Conservation (phyloP, 2,888 invertebrate species). For the Acronicta psi region DNA sequence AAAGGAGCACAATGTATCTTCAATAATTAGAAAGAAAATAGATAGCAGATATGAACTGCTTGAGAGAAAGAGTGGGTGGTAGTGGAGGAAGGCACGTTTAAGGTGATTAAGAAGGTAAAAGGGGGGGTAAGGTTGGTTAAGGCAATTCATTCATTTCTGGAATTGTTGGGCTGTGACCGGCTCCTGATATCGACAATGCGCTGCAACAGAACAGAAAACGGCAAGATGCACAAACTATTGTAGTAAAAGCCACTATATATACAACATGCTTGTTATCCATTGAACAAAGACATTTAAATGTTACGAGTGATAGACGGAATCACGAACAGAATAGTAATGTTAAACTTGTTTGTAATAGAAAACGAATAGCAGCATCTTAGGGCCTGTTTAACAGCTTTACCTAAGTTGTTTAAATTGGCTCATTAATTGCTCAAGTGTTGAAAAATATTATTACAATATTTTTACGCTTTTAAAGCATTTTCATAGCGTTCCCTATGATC, state of each 20-base stretch:
- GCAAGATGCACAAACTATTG: slow-evolving; percentile 84
- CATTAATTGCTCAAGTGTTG: too few relatives aligned
- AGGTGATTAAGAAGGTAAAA: slow-evolving; percentile 46
- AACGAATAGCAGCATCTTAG: too few relatives aligned
- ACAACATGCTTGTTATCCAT: slow-evolving; percentile 68
- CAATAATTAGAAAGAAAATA: slow-evolving; percentile 50
- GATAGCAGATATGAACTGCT: slow-evolving; percentile 24
- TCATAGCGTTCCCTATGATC: too few relatives aligned
- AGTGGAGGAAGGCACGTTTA: slow-evolving; percentile 23
- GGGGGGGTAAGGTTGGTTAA: slow-evolving; percentile 58
- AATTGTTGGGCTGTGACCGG: slow-evolving; percentile 76
- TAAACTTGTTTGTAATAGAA: too few relatives aligned
- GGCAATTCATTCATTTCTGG: slow-evolving; percentile 75
- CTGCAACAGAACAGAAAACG: slow-evolving; percentile 87
- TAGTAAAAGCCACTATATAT: slow-evolving; percentile 71
- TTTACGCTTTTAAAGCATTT: too few relatives aligned
- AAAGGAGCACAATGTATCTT: slow-evolving; percentile 51
- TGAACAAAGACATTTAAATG: slow-evolving; percentile 5
- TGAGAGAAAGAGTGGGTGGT: slow-evolving; percentile 17
- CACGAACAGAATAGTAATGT: too few relatives aligned
- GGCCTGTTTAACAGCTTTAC: too few relatives aligned
- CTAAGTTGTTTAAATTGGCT: too few relatives aligned
- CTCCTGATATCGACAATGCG: slow-evolving; percentile 79
- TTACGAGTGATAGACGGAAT: too few relatives aligned
- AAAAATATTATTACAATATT: too few relatives aligned